These are phyloP conservation scores for roundworm (Caenorhabditis elegans) DNA, from an alignment of 1,140 invertebrate genomes.

Conservation along the genomic window WBcel235 BX284603.4:11363001-11363500, in stretches of 20 bases:
- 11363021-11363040: constrained; percentile 48
- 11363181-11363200: constrained; percentile 40
- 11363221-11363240: constrained; percentile 50
- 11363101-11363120: constrained; percentile 49
- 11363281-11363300: constrained; percentile 36
- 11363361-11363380: constrained; percentile 34
- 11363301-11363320: constrained; percentile 47
- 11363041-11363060: constrained; percentile 21
- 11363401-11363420: neutral
- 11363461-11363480: too few species aligned
- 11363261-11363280: constrained; percentile 28
- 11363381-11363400: neutral
- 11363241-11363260: constrained; percentile 45
- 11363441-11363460: too few species aligned
- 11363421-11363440: too few species aligned
- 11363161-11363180: constrained; percentile 28
- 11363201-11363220: constrained; percentile 48
- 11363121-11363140: constrained; percentile 48
- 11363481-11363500: too few species aligned
- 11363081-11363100: constrained; percentile 41
- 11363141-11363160: constrained; percentile 33
- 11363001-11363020: constrained; percentile 36
- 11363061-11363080: constrained; percentile 23
- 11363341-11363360: constrained; percentile 39
- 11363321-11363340: constrained; percentile 48